Evolutionary conservation across 2,888 invertebrate genomes (phyloP).

Genomic region (Amiota mariae): DNA sequence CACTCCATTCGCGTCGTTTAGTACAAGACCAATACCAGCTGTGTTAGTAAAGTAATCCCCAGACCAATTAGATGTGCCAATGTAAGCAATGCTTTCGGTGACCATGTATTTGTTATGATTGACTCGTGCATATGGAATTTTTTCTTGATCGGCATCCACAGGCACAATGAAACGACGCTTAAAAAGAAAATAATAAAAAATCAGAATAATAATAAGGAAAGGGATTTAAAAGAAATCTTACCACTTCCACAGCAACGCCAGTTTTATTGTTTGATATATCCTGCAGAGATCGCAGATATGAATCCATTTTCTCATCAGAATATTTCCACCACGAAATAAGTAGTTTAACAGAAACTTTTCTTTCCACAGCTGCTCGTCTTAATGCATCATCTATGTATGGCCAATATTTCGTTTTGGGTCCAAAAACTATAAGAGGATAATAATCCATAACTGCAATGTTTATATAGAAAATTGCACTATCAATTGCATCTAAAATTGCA

Average conservation of each 20-base stretch:
- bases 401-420: slow-evolving; percentile 87
- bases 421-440: slow-evolving; percentile 85
- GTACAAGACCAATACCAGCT: slow-evolving; percentile 87
- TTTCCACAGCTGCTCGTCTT: slow-evolving; percentile 87
- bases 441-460: slow-evolving; percentile 99
- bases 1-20: slow-evolving; percentile 74
- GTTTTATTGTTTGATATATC: slow-evolving; percentile 80
- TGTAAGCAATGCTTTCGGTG: slow-evolving; percentile 94
- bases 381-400: slow-evolving; percentile 93
- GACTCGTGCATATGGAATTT: slow-evolving; percentile 92
- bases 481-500: slow-evolving; percentile 87
- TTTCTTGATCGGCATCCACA: slow-evolving; percentile 81
- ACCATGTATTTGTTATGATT: slow-evolving; percentile 99
- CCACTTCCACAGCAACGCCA: slow-evolving; percentile 85
- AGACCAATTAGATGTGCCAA: slow-evolving; percentile 99
- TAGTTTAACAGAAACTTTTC: slow-evolving; percentile 84
- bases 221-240: slow-evolving; percentile 67
- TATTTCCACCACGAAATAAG: slow-evolving; percentile 93
- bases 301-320: slow-evolving; percentile 83
- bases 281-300: slow-evolving; percentile 85
- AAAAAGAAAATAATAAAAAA: background rate
- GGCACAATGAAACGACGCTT: slow-evolving; percentile 87
- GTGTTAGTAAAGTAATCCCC: slow-evolving; percentile 96
- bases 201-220: background rate
- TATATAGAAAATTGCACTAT: slow-evolving; percentile 87